A percentile compares a stretch with the other conserved stretches of the same genome.
Conservation (phyloP, 2,888 invertebrate genomes). For the Axea sp. region DNA sequence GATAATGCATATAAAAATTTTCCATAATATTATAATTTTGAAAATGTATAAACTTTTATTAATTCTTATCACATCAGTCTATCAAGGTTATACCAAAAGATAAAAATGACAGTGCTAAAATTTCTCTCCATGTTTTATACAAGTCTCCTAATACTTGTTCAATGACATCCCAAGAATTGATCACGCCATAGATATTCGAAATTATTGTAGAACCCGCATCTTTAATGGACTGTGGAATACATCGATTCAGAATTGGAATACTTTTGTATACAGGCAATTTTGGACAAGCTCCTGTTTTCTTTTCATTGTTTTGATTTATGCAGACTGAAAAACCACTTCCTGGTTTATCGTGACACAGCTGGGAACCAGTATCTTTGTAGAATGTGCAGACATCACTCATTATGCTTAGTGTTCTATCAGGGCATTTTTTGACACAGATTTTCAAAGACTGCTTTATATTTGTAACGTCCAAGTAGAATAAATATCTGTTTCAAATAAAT, state of each 20-base stretch:
- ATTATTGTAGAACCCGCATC: slow-evolving; percentile 84
- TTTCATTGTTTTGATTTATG: slow-evolving; percentile 74
- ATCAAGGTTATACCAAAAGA: slow-evolving; percentile 93
- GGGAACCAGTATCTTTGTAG: slow-evolving; percentile 86
- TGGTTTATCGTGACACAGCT: slow-evolving; percentile 84
- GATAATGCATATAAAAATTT: too few relatives aligned
- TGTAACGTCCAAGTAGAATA: slow-evolving; percentile 91
- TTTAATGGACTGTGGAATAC: slow-evolving; percentile 88
- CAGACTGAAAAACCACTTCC: slow-evolving; percentile 76
- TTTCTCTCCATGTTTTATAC: slow-evolving; percentile 92
- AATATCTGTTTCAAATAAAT: slow-evolving; percentile 81
- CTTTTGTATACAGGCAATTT: slow-evolving; percentile 88
- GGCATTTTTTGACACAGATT: slow-evolving; percentile 94
- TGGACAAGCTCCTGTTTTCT: slow-evolving; percentile 80
- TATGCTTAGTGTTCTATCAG: slow-evolving; percentile 83
- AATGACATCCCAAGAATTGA: slow-evolving; percentile 93
- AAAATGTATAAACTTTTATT: too few relatives aligned
- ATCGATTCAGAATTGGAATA: slow-evolving; percentile 90
- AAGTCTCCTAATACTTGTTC: slow-evolving; percentile 94
- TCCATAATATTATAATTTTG: too few relatives aligned
- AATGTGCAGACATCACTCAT: slow-evolving; percentile 86
- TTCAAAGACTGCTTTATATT: slow-evolving; percentile 89
- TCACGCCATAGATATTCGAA: slow-evolving; percentile 87
- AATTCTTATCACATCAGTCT: too few relatives aligned
- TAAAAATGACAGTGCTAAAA: slow-evolving; percentile 88